These are phyloP conservation scores for Semaprochilodus insignis DNA, from an alignment of 2,797 vertebrate genomes.

Conservation along the genomic window DNA sequence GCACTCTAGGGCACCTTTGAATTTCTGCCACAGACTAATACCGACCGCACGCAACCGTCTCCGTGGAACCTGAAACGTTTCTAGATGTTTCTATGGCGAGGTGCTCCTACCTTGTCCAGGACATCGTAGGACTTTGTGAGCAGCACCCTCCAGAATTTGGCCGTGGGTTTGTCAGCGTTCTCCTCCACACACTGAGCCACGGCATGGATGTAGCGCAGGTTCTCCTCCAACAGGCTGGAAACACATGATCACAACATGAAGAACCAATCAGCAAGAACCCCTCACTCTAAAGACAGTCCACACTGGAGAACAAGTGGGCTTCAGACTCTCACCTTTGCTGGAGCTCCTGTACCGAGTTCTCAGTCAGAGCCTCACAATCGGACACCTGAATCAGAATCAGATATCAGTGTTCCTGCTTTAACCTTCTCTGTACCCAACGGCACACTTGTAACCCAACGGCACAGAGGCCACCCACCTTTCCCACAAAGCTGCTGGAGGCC, in stretches of 20 bases:
- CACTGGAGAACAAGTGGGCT: background rate
- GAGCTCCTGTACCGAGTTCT: conserved; percentile 76
- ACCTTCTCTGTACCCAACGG: background rate
- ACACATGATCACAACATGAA: background rate
- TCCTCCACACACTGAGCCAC: conserved; percentile 88
- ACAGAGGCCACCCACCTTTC: conserved; percentile 78
- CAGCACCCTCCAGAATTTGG: conserved; percentile 94
- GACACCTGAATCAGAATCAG: conserved; percentile 76
- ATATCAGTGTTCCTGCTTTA: background rate
- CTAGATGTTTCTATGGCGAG: too few relatives aligned
- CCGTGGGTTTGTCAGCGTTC: conserved; percentile 85
- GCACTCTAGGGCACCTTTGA: too few relatives aligned
- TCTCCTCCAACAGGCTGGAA: conserved; percentile 87
- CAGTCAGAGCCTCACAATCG: conserved; percentile 70
- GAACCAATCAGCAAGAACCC: background rate
- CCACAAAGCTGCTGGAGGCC: conserved; percentile 84
- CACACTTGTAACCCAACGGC: too few relatives aligned
- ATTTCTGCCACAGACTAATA: too few relatives aligned
- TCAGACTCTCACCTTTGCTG: conserved; percentile 85
- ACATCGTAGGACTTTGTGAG: conserved; percentile 93
- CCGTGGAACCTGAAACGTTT: too few relatives aligned
- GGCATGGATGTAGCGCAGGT: conserved; percentile 86
- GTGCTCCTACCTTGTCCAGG: conserved; percentile 87
- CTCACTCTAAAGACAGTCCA: background rate
- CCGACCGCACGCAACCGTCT: too few relatives aligned